Evolutionary conservation across 2,113 vertebrate species (phyloP).

Genomic region (Platichthys flesus): DNA sequence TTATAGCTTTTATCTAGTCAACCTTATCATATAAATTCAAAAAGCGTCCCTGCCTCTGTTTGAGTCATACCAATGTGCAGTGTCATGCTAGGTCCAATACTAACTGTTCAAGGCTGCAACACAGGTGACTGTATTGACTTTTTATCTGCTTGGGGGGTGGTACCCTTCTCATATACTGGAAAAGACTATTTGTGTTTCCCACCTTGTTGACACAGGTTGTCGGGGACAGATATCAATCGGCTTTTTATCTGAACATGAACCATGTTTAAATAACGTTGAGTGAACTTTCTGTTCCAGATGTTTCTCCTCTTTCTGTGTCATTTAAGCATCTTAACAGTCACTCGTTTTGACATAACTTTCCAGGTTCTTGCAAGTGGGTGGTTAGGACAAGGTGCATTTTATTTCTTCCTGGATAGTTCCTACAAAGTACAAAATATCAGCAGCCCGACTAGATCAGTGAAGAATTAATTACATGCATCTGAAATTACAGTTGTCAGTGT

Average conservation of each 20-base stretch:
- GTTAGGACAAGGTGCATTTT: background rate
- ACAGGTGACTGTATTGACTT: background rate
- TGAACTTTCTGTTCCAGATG: too few species aligned
- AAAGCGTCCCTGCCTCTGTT: too few species aligned
- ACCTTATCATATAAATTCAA: too few species aligned
- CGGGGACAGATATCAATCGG: too few species aligned
- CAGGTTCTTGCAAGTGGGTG: constrained; percentile 3
- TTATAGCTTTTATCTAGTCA: too few species aligned
- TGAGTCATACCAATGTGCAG: too few species aligned
- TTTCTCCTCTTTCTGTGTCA: background rate
- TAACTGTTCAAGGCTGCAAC: too few species aligned
- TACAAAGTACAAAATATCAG: too few species aligned
- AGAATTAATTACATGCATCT: background rate
- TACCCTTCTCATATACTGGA: too few species aligned
- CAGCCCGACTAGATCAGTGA: background rate
- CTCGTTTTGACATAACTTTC: background rate
- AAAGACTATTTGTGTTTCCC: too few species aligned
- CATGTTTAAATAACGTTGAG: background rate
- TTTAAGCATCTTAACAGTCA: background rate
- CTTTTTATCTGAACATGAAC: background rate
- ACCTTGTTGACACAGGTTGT: too few species aligned
- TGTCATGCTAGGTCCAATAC: background rate
- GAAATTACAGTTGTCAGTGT: background rate
- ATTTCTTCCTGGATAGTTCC: background rate
- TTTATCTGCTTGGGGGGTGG: background rate